phyloP scores from a whole-genome alignment of 2,113 vertebrate species.

The Scomber colias region DNA sequence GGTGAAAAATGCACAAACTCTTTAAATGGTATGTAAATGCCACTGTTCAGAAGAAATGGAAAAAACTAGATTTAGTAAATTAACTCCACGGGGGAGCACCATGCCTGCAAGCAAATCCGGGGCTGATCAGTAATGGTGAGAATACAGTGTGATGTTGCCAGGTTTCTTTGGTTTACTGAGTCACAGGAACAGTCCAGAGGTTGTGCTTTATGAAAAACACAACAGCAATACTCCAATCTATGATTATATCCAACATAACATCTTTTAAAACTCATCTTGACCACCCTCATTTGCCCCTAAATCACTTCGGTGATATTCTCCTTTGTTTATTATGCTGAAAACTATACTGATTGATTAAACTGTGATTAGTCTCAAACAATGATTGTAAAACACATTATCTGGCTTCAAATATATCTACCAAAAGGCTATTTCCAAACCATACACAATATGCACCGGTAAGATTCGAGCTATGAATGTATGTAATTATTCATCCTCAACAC shows the following conservation, averaged over 20 bases:
- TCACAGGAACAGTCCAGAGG: too few species aligned
- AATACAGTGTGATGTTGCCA: too few species aligned
- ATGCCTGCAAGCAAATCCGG: neutral
- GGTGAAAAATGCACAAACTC: too few species aligned
- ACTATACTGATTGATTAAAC: too few species aligned
- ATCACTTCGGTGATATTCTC: neutral
- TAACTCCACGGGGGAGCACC: neutral
- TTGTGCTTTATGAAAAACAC: too few species aligned
- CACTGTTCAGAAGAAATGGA: neutral
- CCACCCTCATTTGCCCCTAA: neutral
- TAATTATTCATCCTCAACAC: slow-evolving; percentile 20
- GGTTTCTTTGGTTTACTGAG: too few species aligned
- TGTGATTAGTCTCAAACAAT: too few species aligned
- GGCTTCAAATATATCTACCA: neutral
- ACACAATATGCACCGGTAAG: too few species aligned
- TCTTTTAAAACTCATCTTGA: neutral
- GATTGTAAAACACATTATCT: too few species aligned
- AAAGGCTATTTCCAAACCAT: neutral
- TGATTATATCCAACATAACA: neutral
- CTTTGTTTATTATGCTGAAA: neutral
- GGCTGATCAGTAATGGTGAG: too few species aligned
- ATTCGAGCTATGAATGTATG: neutral
- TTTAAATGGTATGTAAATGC: neutral
- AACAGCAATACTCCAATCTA: neutral
- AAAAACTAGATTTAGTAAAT: neutral